Evolutionary conservation across 2,113 vertebrate genomes (phyloP), one percentile per base, ranked within the genome.

Genomic region (Neolamprologus variostigma): DNA sequence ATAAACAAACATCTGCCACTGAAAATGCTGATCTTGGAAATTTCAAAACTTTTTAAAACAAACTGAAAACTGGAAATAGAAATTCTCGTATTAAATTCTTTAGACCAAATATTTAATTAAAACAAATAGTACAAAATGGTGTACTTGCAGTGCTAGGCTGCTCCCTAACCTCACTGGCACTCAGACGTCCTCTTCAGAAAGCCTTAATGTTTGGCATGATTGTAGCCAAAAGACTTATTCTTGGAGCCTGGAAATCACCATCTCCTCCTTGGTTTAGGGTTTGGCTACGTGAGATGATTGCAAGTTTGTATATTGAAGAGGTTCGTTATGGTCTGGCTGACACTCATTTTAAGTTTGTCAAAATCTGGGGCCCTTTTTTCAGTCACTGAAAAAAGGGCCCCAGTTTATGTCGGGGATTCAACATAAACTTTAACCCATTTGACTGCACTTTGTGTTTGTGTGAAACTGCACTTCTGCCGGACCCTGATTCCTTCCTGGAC

Each of bases 61-160:
- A 68, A 40, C 63, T 68, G n/a, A 71, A 26, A 35, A 63, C 16
- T 63, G 59, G 16, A 71, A 68, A 21, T 37, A 68, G 11, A 40
- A 68, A 68, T 6, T 71, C 7, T 71, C 8, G 6, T 71, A 16
- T 8, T 26, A 71, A 71, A 42, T 42, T 13, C 3, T 42, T 68
- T 40, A 68, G 11, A 68, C 19, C 35, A 68, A 14, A 5, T 21
- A 40, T 68, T 14, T 6, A 8, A 21, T 68, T 8, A 0, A 37
- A 37, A 19, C 8, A 21, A 71, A 23, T 16, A 59, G 55, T 8
- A 59, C n/a, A 42, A 40, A 23, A 13, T 8, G 53, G 54, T 55
- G 54, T 3, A 55, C 53, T 8, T 55, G 53, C 53, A 55, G 53
- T 55, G 53, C 53, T 4, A 55, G 53, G 4, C 21, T 55, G 53